Base-by-base conservation (phyloP, 2,113 vertebrate species). In the Diadophis punctatus region DNA sequence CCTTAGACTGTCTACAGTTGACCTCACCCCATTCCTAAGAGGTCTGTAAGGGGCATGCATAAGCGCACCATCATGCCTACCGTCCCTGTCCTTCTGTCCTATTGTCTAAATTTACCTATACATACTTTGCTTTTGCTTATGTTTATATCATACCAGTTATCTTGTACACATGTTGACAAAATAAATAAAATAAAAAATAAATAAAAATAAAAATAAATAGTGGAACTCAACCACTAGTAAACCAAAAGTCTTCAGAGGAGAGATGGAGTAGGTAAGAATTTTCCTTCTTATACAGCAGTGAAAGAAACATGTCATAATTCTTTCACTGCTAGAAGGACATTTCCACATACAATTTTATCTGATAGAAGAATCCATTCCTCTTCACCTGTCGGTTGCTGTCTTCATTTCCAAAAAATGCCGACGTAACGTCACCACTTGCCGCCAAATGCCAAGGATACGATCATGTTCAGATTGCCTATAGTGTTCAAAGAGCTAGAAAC, bases 341-440 rank as follows among this genome's bases (percentile, higher is more conserved):
- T 88, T 39, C 9, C n/a, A 53, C 86, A 92, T 53, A 39, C 12
- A 3, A 88, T 43, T 80, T 92, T 51, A 55, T 53, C 25, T 30
- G 27, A 92, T 3, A 58, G 46, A 84, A 58, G 11, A 0, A 0
- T 48, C 80, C n/a, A 1, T n/a, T 5, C 3, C 14, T 52, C 91
- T 97, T 97, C 74, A 99, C 99, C 98, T 98, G 97, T 98, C 98
- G 1, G 98, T 98, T 89, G 98, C 98, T 0, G 98, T 98, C 95
- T 98, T 99, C 94, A 99, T 96, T 0, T 97, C 97, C 96, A 98
- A 96, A 89, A 98, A 99, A 27, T 98, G 97, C 14, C 97, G 95
- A 86, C 96, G 98, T 93, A 99, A 98, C 55, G 97, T 97, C 39
- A 99, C 97, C 25, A 98, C 98, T 53, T 97, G 96, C 14, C 97